Conservation (phyloP, 2,888 invertebrate species). For the Colletes collaris region DNA sequence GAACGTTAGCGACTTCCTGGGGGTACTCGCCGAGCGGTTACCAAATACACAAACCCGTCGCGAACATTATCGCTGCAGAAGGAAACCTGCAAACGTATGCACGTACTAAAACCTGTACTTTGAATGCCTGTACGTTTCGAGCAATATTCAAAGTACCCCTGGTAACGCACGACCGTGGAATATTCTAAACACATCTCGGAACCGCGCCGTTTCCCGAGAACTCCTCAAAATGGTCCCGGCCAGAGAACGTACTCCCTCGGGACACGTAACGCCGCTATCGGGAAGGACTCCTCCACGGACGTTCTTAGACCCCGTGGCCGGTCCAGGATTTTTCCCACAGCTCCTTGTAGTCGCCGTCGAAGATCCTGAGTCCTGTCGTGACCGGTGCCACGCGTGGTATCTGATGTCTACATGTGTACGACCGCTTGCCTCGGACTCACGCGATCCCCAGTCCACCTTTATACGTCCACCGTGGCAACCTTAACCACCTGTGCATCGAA, state of each 20-base stretch:
- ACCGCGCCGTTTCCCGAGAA: slow-evolving; percentile 4
- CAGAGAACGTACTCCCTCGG: background rate
- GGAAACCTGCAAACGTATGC: slow-evolving; percentile 15
- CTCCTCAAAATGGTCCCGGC: slow-evolving; percentile 3
- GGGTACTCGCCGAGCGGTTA: slow-evolving; percentile 18
- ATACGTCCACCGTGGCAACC: slow-evolving; percentile 66
- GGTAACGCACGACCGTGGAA: slow-evolving; percentile 1
- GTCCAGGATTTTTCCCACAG: slow-evolving; percentile 52
- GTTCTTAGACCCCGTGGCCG: slow-evolving; percentile 27
- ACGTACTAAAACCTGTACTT: slow-evolving; percentile 14
- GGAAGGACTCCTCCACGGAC: slow-evolving; percentile 8
- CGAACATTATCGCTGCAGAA: slow-evolving; percentile 14
- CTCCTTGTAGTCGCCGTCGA: slow-evolving; percentile 63
- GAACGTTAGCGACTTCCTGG: background rate
- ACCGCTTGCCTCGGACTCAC: slow-evolving; percentile 70
- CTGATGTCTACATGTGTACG: slow-evolving; percentile 77
- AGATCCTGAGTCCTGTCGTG: slow-evolving; percentile 71
- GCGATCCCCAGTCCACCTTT: slow-evolving; percentile 73
- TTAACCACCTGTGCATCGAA: slow-evolving; percentile 71
- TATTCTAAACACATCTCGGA: slow-evolving; percentile 12
- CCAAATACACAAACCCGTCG: slow-evolving; percentile 19
- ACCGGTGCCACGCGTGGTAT: slow-evolving; percentile 74
- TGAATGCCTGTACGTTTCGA: slow-evolving; percentile 1
- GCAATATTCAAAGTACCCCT: slow-evolving; percentile 11
- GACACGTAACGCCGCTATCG: slow-evolving; percentile 33